These are phyloP conservation scores for Drosophila repletoides DNA, from an alignment of 1,140 invertebrate genomes.

Conservation along the genomic window DNA sequence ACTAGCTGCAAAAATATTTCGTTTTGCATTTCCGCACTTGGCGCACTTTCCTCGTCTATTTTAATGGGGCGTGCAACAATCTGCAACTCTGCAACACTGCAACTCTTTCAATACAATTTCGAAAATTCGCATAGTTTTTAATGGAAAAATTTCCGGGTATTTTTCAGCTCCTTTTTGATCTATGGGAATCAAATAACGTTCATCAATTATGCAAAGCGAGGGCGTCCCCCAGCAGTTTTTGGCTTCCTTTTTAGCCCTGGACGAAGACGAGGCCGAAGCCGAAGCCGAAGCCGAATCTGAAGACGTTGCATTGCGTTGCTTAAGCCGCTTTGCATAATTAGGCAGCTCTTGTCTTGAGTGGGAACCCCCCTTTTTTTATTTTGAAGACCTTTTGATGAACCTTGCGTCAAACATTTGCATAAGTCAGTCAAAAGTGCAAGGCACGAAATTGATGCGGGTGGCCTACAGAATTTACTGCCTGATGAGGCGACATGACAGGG, in stretches of 20 bases:
- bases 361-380: not conserved
- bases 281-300: no score
- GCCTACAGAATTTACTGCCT: conserved; percentile 5
- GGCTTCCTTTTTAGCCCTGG: conserved; percentile 29
- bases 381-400: conserved; percentile 21
- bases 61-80: conserved; percentile 37
- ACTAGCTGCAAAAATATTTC: conserved; percentile 38
- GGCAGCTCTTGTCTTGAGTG: conserved; percentile 23
- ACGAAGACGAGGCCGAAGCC: conserved; percentile 5
- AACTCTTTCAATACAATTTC: not conserved
- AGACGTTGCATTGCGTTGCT: conserved; percentile 5
- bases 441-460: conserved; percentile 48
- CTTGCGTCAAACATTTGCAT: conserved; percentile 45
- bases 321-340: conserved; percentile 67
- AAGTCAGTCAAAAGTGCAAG: conserved; percentile 54
- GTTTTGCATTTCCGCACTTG: conserved; percentile 49
- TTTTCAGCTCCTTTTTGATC: conserved; percentile 30
- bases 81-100: conserved; percentile 6
- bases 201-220: conserved; percentile 42
- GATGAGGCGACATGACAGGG: not conserved
- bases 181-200: conserved; percentile 23
- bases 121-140: conserved; percentile 11
- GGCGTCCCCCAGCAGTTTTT: conserved; percentile 8
- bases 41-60: no score
- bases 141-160: conserved; percentile 49